A percentile compares a stretch with the other conserved stretches of the same genome.
These are phyloP conservation scores for Rugalucina vietnamica DNA, from an alignment of 2,888 invertebrate species.

Conservation along the genomic window DNA sequence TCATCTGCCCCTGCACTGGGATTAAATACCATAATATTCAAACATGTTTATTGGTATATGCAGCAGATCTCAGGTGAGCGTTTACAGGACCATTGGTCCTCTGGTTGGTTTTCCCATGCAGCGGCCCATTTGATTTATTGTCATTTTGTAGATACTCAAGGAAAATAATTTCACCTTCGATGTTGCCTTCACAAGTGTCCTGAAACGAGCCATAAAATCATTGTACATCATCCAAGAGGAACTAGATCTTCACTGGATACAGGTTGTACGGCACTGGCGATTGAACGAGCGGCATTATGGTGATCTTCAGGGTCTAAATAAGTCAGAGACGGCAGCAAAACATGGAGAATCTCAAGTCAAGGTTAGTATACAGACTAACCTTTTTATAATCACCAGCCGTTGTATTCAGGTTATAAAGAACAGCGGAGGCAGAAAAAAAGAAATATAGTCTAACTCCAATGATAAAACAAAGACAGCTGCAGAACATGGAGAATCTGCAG, in stretches of 20 bases:
- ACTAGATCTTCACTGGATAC: slow-evolving; percentile 83
- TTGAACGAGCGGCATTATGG: slow-evolving; percentile 84
- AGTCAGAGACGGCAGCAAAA: slow-evolving; percentile 84
- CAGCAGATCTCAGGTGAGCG: too few relatives aligned
- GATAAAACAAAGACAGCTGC: slow-evolving; percentile 84
- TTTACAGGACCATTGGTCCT: too few relatives aligned
- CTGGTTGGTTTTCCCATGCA: too few relatives aligned
- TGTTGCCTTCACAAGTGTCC: slow-evolving; percentile 83
- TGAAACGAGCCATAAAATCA: slow-evolving; percentile 84
- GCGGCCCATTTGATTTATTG: too few relatives aligned
- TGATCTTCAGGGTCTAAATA: slow-evolving; percentile 83
- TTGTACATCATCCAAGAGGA: slow-evolving; percentile 82
- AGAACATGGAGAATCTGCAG: slow-evolving; percentile 84
- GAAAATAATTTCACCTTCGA: slow-evolving; percentile 83
- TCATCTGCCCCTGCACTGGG: too few relatives aligned
- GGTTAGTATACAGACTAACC: slow-evolving; percentile 64
- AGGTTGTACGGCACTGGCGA: slow-evolving; percentile 83
- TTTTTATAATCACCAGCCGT: too few relatives aligned
- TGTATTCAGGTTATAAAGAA: too few relatives aligned
- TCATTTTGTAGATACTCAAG: slow-evolving; percentile 81
- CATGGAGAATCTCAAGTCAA: slow-evolving; percentile 84
- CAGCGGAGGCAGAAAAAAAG: too few relatives aligned
- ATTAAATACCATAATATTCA: too few relatives aligned
- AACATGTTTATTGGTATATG: too few relatives aligned
- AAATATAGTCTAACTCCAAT: too few relatives aligned